Evolutionary conservation across 2,113 vertebrate genomes (phyloP).

Genomic region (Lamprotornis superbus): DNA sequence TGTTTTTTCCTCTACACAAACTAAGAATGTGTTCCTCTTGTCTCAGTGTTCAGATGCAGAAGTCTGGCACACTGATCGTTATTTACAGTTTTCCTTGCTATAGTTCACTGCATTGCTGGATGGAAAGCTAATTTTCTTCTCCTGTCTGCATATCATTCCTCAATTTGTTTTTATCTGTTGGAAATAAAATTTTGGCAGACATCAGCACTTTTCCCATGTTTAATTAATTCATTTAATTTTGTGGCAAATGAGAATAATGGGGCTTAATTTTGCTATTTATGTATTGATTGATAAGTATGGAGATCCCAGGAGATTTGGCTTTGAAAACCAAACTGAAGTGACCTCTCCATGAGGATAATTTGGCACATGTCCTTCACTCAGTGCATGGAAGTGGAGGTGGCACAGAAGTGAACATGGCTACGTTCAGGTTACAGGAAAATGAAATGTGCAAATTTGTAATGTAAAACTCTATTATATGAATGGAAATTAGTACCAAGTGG

Average conservation of each 20-base stretch:
- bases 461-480: background rate
- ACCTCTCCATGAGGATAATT: constrained; percentile 55
- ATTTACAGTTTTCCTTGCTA: background rate
- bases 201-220: constrained; percentile 64
- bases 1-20: background rate
- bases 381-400: background rate
- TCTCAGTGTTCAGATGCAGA: background rate
- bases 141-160: background rate
- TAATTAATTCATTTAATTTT: constrained; percentile 81
- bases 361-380: constrained; percentile 25
- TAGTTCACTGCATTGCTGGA: background rate
- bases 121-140: background rate
- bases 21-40: background rate
- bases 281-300: constrained; percentile 76
- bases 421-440: background rate
- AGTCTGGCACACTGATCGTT: background rate
- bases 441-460: background rate
- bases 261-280: constrained; percentile 76
- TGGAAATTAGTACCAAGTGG: background rate
- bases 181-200: constrained; percentile 70
- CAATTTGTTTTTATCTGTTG: constrained; percentile 57
- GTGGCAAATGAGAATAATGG: constrained; percentile 78
- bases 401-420: background rate
- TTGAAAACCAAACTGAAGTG: constrained; percentile 67
- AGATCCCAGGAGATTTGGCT: constrained; percentile 60